Conservation (phyloP, 2,888 invertebrate species). For the Drosophila recens region DNA sequence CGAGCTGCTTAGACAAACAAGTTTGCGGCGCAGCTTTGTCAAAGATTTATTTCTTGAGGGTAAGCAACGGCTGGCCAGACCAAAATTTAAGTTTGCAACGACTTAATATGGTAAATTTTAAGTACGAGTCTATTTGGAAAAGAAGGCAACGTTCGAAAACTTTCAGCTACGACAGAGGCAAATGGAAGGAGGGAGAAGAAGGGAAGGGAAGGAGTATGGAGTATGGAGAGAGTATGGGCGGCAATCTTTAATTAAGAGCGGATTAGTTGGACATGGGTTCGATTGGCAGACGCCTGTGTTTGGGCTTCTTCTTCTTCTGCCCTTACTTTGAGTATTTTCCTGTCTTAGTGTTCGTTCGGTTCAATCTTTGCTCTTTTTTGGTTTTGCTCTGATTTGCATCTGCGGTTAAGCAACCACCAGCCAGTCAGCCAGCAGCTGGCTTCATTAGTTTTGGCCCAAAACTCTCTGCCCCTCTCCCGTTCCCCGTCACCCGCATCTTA, state of each 20-base stretch:
- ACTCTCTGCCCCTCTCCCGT: neutral
- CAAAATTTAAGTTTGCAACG: slow-evolving; percentile 44
- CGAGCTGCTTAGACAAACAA: slow-evolving; percentile 83
- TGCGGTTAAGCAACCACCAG: slow-evolving; percentile 82
- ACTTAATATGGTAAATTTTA: slow-evolving; percentile 73
- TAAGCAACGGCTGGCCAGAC: slow-evolving; percentile 70
- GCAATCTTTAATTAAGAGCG: slow-evolving; percentile 85
- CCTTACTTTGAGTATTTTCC: neutral
- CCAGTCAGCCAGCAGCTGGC: slow-evolving; percentile 65
- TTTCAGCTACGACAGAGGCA: slow-evolving; percentile 26
- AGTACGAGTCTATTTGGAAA: slow-evolving; percentile 65
- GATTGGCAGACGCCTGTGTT: slow-evolving; percentile 60
- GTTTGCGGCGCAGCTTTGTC: slow-evolving; percentile 82
- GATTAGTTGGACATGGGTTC: slow-evolving; percentile 84
- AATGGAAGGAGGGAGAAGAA: neutral
- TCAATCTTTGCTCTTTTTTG: slow-evolving; percentile 80
- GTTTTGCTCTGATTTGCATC: slow-evolving; percentile 82
- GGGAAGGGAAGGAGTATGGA: too few species aligned
- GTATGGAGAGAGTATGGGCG: slow-evolving; percentile 24
- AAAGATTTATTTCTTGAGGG: slow-evolving; percentile 84
- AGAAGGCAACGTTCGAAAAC: slow-evolving; percentile 38
- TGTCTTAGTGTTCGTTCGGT: slow-evolving; percentile 19
- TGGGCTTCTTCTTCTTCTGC: neutral
- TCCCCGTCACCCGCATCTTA: neutral
- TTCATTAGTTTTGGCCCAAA: slow-evolving; percentile 60